Evolutionary conservation across 2,113 vertebrate species (phyloP).

Genomic region (Calidris pugnax): DNA sequence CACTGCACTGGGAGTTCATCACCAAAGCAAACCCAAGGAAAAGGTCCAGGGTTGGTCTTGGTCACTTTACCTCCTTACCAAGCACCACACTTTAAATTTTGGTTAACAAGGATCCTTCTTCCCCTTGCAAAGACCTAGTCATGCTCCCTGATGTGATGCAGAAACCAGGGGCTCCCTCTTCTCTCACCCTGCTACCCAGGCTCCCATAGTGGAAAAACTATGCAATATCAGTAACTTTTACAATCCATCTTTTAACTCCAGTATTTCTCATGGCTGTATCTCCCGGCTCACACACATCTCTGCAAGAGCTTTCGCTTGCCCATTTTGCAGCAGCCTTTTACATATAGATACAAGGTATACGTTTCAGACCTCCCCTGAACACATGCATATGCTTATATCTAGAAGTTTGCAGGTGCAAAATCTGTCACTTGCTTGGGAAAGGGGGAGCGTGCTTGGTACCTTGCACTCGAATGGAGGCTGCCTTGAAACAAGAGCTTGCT

Average conservation of each 20-base stretch:
- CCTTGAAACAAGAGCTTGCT: background rate
- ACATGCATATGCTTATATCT: rapidly evolving
- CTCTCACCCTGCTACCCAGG: background rate
- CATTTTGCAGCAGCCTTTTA: background rate
- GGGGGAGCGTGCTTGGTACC: rapidly evolving
- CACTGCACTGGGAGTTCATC: background rate
- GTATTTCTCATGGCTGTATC: background rate
- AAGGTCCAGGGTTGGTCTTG: background rate
- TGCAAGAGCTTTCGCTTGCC: background rate
- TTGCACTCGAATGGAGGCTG: background rate
- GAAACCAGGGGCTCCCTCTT: background rate
- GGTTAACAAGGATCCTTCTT: background rate
- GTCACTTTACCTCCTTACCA: background rate
- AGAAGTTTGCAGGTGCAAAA: rapidly evolving
- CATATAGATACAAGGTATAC: background rate
- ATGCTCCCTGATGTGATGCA: background rate
- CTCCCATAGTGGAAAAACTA: background rate
- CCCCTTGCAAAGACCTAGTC: background rate
- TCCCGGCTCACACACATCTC: background rate
- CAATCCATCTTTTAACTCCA: background rate
- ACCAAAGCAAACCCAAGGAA: background rate
- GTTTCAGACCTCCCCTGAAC: background rate
- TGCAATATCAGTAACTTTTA: background rate
- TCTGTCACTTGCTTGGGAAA: background rate
- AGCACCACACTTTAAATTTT: background rate